Evolutionary conservation across 2,797 vertebrate species (phyloP).

Genomic region (Chrysocyon brachyurus): DNA sequence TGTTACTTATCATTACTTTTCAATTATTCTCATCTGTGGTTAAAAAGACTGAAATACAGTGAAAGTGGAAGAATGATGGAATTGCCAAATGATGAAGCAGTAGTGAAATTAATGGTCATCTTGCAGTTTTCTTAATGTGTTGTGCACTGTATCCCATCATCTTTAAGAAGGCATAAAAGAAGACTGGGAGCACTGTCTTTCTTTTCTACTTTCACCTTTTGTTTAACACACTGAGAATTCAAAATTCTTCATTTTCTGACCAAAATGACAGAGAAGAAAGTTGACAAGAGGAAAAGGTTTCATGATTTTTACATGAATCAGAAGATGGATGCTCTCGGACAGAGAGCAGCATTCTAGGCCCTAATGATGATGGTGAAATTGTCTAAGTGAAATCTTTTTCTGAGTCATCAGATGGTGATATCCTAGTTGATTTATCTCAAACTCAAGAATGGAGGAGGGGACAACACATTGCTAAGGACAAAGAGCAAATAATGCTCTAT

Average conservation of each 20-base stretch:
- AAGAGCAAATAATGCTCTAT: not conserved
- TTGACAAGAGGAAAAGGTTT: not conserved
- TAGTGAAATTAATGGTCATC: not conserved
- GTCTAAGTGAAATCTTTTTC: not conserved
- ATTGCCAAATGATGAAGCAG: not conserved
- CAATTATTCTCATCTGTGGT: not conserved
- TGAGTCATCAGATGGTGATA: not conserved
- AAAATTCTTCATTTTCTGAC: slow-evolving; percentile 4
- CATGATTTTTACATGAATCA: not conserved
- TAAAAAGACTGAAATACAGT: not conserved
- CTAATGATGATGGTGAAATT: not conserved
- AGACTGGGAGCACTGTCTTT: not conserved
- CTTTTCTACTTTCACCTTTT: not conserved
- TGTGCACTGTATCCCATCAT: not conserved
- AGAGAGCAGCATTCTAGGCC: not conserved
- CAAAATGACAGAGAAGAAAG: slow-evolving; percentile 22
- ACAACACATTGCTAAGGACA: not conserved
- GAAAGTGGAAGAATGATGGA: not conserved
- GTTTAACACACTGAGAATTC: slow-evolving; percentile 3
- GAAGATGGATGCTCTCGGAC: not conserved
- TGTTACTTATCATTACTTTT: not conserved
- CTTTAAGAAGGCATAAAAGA: not conserved
- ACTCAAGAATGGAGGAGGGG: not conserved
- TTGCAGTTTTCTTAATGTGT: not conserved
- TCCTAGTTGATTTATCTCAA: not conserved